These are phyloP conservation scores for Hecatera dysodea DNA, from an alignment of 2,888 invertebrate genomes.

Conservation along the genomic window DNA sequence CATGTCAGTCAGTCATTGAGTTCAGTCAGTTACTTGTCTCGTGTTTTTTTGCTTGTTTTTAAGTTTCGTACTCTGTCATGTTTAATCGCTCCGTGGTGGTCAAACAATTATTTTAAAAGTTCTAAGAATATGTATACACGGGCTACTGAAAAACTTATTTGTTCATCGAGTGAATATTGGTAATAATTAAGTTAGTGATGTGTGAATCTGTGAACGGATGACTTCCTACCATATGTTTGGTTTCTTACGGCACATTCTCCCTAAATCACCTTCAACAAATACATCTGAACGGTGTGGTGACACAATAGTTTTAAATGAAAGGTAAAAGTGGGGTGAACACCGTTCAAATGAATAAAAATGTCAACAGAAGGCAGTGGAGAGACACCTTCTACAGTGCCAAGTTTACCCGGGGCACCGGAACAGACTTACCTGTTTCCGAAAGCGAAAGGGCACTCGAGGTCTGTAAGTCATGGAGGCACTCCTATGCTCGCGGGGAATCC, in stretches of 20 bases:
- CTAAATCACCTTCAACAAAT: conserved; percentile 63
- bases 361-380: conserved; percentile 92
- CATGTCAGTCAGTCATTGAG: conserved; percentile 58
- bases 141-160: conserved; percentile 65
- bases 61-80: conserved; percentile 73
- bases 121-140: conserved; percentile 67
- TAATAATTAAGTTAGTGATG: conserved; percentile 79
- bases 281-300: conserved; percentile 73
- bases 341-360: conserved; percentile 93
- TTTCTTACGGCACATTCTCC: conserved; percentile 76
- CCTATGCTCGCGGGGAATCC: conserved; percentile 86
- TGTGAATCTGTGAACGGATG: conserved; percentile 86
- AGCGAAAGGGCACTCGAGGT: conserved; percentile 93
- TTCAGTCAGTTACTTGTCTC: conserved; percentile 72
- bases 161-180: conserved; percentile 70
- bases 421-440: conserved; percentile 90
- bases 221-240: conserved; percentile 88
- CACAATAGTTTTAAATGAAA: conserved; percentile 86
- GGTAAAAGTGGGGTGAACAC: conserved; percentile 79
- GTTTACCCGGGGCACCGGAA: conserved; percentile 89
- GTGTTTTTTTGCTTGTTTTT: conserved; percentile 78
- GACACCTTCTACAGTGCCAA: conserved; percentile 85
- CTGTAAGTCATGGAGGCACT: conserved; percentile 96
- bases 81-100: conserved; percentile 78
- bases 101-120: conserved; percentile 68